Evolutionary conservation across 2,113 vertebrate genomes (phyloP).

Genomic region (Symphodus melops): DNA sequence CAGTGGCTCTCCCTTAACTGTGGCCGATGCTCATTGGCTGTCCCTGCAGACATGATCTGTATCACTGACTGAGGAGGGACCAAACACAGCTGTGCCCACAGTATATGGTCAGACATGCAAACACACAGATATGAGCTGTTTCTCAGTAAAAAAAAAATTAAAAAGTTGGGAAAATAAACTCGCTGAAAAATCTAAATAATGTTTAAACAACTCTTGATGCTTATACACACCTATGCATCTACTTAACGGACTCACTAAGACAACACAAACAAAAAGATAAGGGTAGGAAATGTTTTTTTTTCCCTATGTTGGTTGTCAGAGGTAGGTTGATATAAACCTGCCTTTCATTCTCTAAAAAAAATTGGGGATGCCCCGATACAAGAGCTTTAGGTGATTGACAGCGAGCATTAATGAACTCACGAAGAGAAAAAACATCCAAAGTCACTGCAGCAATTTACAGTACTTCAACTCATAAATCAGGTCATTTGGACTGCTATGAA

Average conservation of each 20-base stretch:
- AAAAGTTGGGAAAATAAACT: neutral
- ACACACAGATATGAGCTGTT: neutral
- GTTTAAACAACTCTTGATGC: neutral
- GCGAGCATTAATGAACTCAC: no score
- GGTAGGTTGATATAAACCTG: slow-evolving; percentile 10
- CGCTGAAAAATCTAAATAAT: neutral
- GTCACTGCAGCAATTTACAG: no score
- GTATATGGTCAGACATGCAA: slow-evolving; percentile 40
- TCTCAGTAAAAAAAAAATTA: neutral
- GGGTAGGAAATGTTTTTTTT: neutral
- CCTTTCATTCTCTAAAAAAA: slow-evolving; percentile 41
- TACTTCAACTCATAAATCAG: no score
- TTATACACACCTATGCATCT: neutral
- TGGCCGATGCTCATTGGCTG: slow-evolving; percentile 78
- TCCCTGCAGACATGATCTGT: slow-evolving; percentile 72
- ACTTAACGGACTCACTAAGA: neutral
- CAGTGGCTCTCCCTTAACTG: slow-evolving; percentile 76
- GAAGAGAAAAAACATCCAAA: no score
- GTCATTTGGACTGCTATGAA: no score
- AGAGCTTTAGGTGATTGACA: no score
- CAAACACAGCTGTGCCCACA: slow-evolving; percentile 41
- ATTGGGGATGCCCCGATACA: no score
- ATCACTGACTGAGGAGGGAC: slow-evolving; percentile 47
- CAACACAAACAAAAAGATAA: neutral
- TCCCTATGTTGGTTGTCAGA: neutral